Conservation (phyloP, 2,888 invertebrate genomes). For the Galeruca laticollis region DNA sequence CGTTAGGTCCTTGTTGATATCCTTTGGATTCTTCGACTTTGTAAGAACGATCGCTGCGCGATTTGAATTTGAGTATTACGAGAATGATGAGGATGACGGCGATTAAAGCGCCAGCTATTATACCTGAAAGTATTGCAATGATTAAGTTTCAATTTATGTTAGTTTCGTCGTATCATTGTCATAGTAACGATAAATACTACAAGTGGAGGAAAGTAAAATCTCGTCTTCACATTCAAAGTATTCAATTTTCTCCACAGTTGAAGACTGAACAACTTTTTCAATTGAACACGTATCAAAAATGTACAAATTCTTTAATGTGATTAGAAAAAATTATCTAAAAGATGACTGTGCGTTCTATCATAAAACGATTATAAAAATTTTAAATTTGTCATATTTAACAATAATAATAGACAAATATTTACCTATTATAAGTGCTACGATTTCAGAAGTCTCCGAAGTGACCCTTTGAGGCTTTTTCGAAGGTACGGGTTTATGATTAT, state of each 20-base stretch:
- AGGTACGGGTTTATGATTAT: slow-evolving; percentile 44
- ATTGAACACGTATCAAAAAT: too few relatives aligned
- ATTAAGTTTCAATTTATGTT: background rate
- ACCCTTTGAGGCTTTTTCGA: slow-evolving; percentile 68
- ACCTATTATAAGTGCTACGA: slow-evolving; percentile 81
- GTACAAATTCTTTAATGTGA: too few relatives aligned
- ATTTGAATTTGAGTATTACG: slow-evolving; percentile 88
- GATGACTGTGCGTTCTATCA: too few relatives aligned
- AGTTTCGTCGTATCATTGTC: background rate
- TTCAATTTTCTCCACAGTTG: too few relatives aligned
- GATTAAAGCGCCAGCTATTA: slow-evolving; percentile 91
- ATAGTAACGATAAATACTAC: too few relatives aligned
- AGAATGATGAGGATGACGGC: slow-evolving; percentile 91
- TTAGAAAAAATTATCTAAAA: too few relatives aligned
- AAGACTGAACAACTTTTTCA: too few relatives aligned
- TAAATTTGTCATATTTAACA: too few relatives aligned
- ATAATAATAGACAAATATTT: too few relatives aligned
- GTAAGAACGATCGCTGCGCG: slow-evolving; percentile 89
- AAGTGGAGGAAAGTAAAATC: too few relatives aligned
- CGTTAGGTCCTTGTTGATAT: slow-evolving; percentile 84
- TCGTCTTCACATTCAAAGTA: too few relatives aligned
- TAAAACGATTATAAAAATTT: too few relatives aligned
- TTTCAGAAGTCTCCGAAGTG: slow-evolving; percentile 78
- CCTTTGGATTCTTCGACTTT: slow-evolving; percentile 88
- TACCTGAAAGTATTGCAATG: slow-evolving; percentile 65